phyloP scores from a whole-genome alignment of 2,888 invertebrate genomes.

The Platynereis dumerilii region DNA sequence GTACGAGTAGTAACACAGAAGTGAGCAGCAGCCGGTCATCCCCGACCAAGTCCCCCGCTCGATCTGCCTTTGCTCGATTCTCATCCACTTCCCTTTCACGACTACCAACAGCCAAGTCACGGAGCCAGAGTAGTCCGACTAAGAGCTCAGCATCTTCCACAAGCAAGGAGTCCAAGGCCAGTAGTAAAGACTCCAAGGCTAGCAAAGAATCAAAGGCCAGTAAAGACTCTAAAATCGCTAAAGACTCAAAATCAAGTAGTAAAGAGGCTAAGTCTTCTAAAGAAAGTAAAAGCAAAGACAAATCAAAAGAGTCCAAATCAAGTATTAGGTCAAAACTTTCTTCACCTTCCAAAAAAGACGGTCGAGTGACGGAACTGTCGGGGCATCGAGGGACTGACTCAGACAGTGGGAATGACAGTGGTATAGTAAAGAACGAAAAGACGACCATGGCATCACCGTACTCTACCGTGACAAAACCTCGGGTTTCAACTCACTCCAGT shows the following conservation, averaged over 20 bases:
- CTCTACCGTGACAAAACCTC: constrained; percentile 61
- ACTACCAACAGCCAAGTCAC: constrained; percentile 18
- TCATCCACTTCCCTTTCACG: constrained; percentile 17
- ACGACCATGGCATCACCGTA: constrained; percentile 61
- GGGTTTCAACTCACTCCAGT: constrained; percentile 60
- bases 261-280: constrained; percentile 21
- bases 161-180: constrained; percentile 27
- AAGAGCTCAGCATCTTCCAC: constrained; percentile 9
- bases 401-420: constrained; percentile 62
- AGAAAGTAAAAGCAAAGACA: constrained; percentile 22
- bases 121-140: constrained; percentile 15
- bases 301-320: constrained; percentile 13
- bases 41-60: too few species aligned
- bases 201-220: constrained; percentile 12
- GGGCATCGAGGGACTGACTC: constrained; percentile 37
- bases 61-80: constrained; percentile 8
- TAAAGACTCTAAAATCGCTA: constrained; percentile 23
- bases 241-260: background rate
- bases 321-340: constrained; percentile 28
- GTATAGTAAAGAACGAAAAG: constrained; percentile 45
- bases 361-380: constrained; percentile 18
- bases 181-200: constrained; percentile 19
- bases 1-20: constrained; percentile 19
- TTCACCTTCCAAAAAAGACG: constrained; percentile 46
- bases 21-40: background rate